Percentiles rank a stretch among this genome's conserved stretches.
phyloP scores from a whole-genome alignment of 1,140 invertebrate genomes.

The Drosophila fuyamai region DNA sequence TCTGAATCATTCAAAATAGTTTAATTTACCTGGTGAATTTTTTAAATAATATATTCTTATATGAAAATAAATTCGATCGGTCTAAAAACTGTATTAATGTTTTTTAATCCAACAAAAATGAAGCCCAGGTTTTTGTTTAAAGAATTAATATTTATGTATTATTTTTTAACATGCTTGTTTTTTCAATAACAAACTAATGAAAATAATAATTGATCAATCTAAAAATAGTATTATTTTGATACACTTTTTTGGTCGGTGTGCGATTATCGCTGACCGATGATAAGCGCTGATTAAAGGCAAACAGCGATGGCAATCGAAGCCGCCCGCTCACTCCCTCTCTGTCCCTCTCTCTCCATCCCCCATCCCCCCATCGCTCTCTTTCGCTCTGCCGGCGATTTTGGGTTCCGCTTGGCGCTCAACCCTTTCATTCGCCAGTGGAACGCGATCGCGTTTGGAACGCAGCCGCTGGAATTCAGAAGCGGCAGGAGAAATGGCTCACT shows the following conservation, averaged over 20 bases:
- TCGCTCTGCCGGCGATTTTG: conserved; percentile 13
- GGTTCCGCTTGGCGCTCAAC: conserved; percentile 23
- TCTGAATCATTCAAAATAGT: too few relatives aligned
- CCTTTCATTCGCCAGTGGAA: conserved; percentile 34
- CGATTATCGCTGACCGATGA: conserved; percentile 66
- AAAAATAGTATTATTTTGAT: background rate
- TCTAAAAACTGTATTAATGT: too few relatives aligned
- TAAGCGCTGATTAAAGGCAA: conserved; percentile 75
- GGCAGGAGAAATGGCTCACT: background rate
- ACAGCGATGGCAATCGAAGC: conserved; percentile 54
- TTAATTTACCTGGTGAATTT: too few relatives aligned
- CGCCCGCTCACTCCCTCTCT: conserved; percentile 1
- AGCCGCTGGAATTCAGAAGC: conserved; percentile 18
- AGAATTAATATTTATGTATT: too few relatives aligned
- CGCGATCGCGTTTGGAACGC: conserved; percentile 32
- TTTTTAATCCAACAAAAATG: too few relatives aligned
- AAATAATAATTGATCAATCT: background rate
- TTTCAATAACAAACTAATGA: too few relatives aligned
- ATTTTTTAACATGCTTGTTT: too few relatives aligned
- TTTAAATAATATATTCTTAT: too few relatives aligned
- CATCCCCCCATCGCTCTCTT: background rate
- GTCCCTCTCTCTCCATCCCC: background rate
- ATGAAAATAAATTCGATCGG: too few relatives aligned
- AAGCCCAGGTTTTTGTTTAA: too few relatives aligned
- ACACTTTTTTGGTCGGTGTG: conserved; percentile 11